Percentiles rank a stretch among this genome's conserved stretches.
Evolutionary conservation across 2,113 vertebrate genomes (phyloP).

Genomic region (Cyanoliseus patagonus): DNA sequence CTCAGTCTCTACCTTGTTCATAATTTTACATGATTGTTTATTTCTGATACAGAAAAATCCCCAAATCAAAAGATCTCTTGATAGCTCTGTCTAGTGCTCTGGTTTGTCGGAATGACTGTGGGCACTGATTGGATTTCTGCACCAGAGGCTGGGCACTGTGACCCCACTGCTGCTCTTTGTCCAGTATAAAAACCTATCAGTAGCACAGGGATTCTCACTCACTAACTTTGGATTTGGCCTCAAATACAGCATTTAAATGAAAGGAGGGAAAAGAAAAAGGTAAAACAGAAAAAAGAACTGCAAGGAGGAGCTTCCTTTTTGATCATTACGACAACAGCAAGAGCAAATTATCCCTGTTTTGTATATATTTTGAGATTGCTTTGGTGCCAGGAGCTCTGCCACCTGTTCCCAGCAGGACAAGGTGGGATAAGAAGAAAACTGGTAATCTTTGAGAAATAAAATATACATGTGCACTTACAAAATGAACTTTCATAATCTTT

Average conservation of each 20-base stretch:
- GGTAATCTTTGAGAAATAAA: slow-evolving; percentile 24
- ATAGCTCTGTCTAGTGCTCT: not conserved
- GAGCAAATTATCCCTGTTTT: slow-evolving; percentile 1
- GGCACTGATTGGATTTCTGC: not conserved
- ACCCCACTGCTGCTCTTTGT: not conserved
- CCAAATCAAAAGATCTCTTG: not conserved
- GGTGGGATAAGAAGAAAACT: not conserved
- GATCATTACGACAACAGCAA: slow-evolving; percentile 11
- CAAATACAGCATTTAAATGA: not conserved
- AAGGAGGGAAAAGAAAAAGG: not conserved
- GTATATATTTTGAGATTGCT: not conserved
- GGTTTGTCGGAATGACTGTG: not conserved
- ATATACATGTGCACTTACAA: slow-evolving; percentile 1
- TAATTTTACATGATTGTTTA: not conserved
- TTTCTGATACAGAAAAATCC: not conserved
- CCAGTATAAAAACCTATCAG: not conserved
- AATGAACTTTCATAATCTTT: slow-evolving; percentile 47
- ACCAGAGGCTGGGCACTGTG: not conserved
- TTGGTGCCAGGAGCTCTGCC: slow-evolving; percentile 45
- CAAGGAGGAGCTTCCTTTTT: not conserved
- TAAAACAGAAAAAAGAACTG: not conserved
- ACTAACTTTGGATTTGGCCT: not conserved
- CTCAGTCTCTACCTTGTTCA: not conserved
- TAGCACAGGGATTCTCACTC: not conserved
- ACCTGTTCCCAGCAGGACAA: slow-evolving; percentile 43